A percentile compares a stretch with the other conserved stretches of the same genome.
These are phyloP conservation scores for Tragelaphus imberbis DNA, from an alignment of 2,113 vertebrate species.

Conservation along the genomic window DNA sequence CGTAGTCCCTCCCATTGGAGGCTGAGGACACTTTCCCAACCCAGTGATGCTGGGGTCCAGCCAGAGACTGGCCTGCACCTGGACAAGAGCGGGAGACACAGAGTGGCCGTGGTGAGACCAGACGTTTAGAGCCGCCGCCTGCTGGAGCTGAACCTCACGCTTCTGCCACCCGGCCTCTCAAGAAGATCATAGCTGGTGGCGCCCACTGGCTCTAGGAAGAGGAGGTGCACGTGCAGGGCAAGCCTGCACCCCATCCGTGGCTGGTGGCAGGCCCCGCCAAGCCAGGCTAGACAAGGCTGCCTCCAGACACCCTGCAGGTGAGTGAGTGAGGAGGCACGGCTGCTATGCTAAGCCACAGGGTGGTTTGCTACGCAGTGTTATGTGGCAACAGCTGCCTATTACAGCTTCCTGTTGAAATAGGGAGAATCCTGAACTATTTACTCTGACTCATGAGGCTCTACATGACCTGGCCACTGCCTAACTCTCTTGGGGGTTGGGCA, in stretches of 20 bases:
- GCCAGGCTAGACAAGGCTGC: background rate
- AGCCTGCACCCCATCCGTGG: background rate
- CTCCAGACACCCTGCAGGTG: fast-evolving
- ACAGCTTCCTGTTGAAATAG: background rate
- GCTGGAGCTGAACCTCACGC: background rate
- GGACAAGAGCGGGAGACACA: background rate
- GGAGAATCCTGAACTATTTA: background rate
- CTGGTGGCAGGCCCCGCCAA: background rate
- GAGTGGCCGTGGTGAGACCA: background rate
- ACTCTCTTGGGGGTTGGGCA: background rate
- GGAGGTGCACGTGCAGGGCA: fast-evolving
- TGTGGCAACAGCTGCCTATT: background rate
- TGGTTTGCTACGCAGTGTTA: background rate
- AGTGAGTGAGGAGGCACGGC: background rate
- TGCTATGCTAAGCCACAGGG: fast-evolving
- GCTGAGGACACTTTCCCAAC: too few relatives aligned
- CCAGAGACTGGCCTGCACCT: background rate
- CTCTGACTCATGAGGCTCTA: background rate
- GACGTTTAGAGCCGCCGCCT: background rate
- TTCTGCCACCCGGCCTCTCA: background rate
- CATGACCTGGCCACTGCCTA: too few relatives aligned
- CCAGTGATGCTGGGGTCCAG: fast-evolving
- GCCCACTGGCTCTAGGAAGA: background rate
- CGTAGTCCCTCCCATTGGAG: background rate
- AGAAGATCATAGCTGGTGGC: background rate